Evolutionary conservation across 2,888 invertebrate genomes (phyloP), one percentile per base, ranked within the genome.

Genomic region (Yponomeuta malinellus): DNA sequence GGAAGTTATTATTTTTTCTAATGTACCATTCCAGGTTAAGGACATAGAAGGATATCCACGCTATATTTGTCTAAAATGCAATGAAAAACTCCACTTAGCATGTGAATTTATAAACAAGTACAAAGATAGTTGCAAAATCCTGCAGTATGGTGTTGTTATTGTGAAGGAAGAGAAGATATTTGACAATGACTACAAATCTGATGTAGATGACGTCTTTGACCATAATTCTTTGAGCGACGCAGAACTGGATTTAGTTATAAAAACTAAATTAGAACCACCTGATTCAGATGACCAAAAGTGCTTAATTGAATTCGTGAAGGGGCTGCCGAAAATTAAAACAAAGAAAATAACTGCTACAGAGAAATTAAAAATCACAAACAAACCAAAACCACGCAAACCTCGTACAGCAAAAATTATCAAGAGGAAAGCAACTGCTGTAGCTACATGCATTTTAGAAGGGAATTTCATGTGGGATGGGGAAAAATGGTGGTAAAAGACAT

Each of bases 391-490:
- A 2, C 68, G 63, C 48, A 68, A 43, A 69, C 59, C 29, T 59
- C 31, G 52, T 15, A 59, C 59, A 23, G 48, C 48, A 29, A 76
- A 75, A 31, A 72, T 74, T 71, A 72, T 71, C 59, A 73, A 71
- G 52, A 75, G 73, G 69, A 79, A 77, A 73, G 83, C 82, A 33
- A 85, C 81, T 74, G 86, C 79, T 76, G 81, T 89, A 72, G 89
- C 89, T 68, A 81, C 87, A 70, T 88, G 90, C 73, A 79, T 91
- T 75, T 77, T 90, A 76, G 91, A 91, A 81, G 88, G 87, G 66
- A 84, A 86, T 73, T 91, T 86, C 78, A 71, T 77, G 63, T 92
- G 90, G 90, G 85, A 76, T 77, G 90, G 87, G 69, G 83, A 86
- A 76, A 80, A 81, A 79, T 91, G 90, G 91, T 87, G 90, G 92